Conservation (phyloP, 2,113 vertebrate species). For the Dissostichus mawsoni region DNA sequence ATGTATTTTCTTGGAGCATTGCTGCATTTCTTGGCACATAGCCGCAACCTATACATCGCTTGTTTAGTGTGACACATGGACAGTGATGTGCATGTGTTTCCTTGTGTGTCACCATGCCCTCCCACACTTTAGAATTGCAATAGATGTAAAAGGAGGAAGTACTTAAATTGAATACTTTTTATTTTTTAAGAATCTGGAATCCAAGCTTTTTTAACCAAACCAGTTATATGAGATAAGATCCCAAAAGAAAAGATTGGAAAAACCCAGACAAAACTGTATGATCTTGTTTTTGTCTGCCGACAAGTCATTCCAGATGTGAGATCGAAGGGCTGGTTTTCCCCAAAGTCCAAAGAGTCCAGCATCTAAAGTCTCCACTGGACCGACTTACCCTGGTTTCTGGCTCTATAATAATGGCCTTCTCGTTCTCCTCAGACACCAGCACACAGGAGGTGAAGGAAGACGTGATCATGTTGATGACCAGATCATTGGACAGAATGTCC, state of each 20-base stretch:
- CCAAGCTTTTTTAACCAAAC: background rate
- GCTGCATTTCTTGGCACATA: background rate
- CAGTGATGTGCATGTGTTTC: background rate
- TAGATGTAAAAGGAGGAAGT: background rate
- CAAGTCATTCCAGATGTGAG: background rate
- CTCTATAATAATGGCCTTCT: conserved; percentile 90
- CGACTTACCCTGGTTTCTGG: conserved; percentile 86
- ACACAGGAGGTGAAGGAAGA: conserved; percentile 93
- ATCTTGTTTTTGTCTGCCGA: background rate
- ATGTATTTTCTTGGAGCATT: background rate
- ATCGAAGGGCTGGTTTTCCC: background rate
- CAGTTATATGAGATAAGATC: background rate
- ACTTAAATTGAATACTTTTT: background rate
- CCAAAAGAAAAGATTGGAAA: background rate
- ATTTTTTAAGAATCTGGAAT: background rate
- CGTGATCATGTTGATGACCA: conserved; percentile 94
- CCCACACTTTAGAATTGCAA: too few relatives aligned
- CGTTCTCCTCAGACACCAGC: conserved; percentile 93
- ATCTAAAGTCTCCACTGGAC: background rate
- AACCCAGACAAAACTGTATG: background rate
- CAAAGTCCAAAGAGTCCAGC: background rate
- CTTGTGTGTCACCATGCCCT: background rate
- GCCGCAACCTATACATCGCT: background rate
- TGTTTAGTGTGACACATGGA: background rate
- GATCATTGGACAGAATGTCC: conserved; percentile 94